Percentiles rank a stretch among this genome's conserved stretches.
Conservation (phyloP, 1,140 invertebrate species). For the Magallana ariakensis region DNA sequence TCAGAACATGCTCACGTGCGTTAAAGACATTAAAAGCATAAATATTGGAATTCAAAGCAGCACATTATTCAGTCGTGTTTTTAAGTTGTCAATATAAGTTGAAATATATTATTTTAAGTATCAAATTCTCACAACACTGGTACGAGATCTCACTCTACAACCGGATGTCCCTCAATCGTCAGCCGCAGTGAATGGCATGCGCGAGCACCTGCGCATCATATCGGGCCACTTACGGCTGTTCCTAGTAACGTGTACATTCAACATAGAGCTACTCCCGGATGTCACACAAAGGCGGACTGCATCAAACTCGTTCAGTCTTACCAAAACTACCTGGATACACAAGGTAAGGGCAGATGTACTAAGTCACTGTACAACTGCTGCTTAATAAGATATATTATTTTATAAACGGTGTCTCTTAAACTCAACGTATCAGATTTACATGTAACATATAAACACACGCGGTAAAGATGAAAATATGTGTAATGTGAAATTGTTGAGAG, state of each 20-base stretch:
- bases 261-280: constrained; percentile 84
- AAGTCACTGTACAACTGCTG: too few species aligned
- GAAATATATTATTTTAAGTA: background rate
- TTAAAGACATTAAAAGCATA: background rate
- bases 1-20: constrained; percentile 1
- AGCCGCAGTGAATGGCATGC: constrained; percentile 69
- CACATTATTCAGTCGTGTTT: too few species aligned
- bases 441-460: background rate
- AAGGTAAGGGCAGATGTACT: constrained; percentile 63
- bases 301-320: constrained; percentile 81
- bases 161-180: constrained; percentile 66
- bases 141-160: background rate
- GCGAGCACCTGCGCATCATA: constrained; percentile 38
- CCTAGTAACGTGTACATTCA: constrained; percentile 81
- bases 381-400: too few species aligned
- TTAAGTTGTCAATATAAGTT: too few species aligned
- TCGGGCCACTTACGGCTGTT: constrained; percentile 42
- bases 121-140: background rate
- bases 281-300: constrained; percentile 82
- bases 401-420: too few species aligned
- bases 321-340: constrained; percentile 86
- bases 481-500: background rate
- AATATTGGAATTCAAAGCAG: too few species aligned
- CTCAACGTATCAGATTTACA: background rate
- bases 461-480: background rate